Evolutionary conservation across 2,797 vertebrate genomes (phyloP).

Genomic region (Triplophysa yarkandensis): DNA sequence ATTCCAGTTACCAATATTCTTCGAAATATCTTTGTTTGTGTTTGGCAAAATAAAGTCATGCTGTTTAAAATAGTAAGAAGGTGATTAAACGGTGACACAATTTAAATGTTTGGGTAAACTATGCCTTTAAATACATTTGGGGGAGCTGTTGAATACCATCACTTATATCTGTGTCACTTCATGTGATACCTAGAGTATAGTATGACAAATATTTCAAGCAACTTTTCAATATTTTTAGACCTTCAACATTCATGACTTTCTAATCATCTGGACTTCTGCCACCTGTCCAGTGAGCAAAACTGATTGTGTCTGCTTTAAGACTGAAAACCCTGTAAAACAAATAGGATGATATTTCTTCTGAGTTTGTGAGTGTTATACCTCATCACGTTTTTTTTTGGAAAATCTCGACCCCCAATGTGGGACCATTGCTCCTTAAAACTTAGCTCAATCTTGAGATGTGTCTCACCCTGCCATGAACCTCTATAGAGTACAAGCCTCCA

Average conservation of each 20-base stretch:
- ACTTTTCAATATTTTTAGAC: conserved; percentile 26
- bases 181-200: background rate
- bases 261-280: conserved; percentile 1
- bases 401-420: conserved; percentile 18
- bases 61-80: too few relatives aligned
- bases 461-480: conserved; percentile 47
- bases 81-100: too few relatives aligned
- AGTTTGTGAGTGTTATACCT: too few relatives aligned
- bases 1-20: too few relatives aligned
- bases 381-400: background rate
- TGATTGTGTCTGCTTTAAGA: background rate
- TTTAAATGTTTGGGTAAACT: too few relatives aligned
- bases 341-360: background rate
- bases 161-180: background rate
- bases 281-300: background rate
- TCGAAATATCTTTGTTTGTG: too few relatives aligned
- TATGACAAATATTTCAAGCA: conserved; percentile 7
- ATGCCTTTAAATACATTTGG: background rate
- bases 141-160: background rate
- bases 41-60: too few relatives aligned
- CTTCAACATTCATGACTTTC: background rate
- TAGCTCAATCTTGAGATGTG: conserved; percentile 45
- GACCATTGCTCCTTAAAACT: background rate
- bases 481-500: background rate
- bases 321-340: too few relatives aligned